These are phyloP conservation scores for Papilio polyxenes DNA, from an alignment of 1,140 invertebrate genomes.

Conservation along the genomic window DNA sequence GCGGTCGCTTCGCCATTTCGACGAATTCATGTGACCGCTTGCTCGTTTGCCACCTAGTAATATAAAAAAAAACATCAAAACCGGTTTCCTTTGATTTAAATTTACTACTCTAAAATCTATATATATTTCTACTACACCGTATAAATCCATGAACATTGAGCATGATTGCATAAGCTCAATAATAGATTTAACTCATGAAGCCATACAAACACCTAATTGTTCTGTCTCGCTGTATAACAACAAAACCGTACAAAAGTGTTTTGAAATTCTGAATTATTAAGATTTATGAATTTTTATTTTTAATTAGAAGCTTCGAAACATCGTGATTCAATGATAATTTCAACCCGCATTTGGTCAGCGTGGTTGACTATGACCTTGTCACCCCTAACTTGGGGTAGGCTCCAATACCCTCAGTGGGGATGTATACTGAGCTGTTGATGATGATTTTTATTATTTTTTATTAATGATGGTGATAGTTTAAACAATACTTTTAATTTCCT, in stretches of 20 bases:
- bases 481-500: not conserved
- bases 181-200: constrained; percentile 39
- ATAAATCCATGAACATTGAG: not conserved
- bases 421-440: too few relatives aligned
- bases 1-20: too few relatives aligned
- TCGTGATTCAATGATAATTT: too few relatives aligned
- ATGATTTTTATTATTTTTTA: not conserved
- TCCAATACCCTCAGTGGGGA: too few relatives aligned
- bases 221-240: not conserved
- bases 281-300: not conserved
- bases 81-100: not conserved
- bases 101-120: constrained; percentile 4
- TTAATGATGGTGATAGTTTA: not conserved
- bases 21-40: too few relatives aligned
- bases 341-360: too few relatives aligned
- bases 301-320: not conserved
- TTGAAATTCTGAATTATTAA: not conserved
- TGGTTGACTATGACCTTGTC: too few relatives aligned
- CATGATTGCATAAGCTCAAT: constrained; percentile 28
- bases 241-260: constrained; percentile 15
- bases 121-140: not conserved
- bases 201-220: constrained; percentile 24
- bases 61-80: too few relatives aligned
- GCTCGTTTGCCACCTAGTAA: too few relatives aligned
- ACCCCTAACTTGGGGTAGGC: too few relatives aligned